phyloP scores from a whole-genome alignment of 2,888 invertebrate genomes.

The Pandemis corylana region DNA sequence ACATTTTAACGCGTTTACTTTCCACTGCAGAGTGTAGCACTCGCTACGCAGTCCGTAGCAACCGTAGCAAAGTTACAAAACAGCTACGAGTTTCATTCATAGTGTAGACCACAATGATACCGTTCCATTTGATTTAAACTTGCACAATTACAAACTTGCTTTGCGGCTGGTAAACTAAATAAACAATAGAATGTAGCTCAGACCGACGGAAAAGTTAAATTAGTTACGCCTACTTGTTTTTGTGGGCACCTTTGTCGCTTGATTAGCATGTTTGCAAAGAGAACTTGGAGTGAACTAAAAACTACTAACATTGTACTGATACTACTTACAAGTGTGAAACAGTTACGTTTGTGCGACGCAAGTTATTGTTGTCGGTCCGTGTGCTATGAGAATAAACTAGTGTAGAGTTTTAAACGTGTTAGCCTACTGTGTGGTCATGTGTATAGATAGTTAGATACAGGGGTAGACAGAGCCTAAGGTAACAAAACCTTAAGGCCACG shows the following conservation, averaged over 20 bases:
- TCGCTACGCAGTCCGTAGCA: constrained; percentile 8
- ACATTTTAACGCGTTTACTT: not conserved
- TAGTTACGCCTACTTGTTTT: constrained; percentile 11
- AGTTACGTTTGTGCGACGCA: too few species aligned
- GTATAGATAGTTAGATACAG: too few species aligned
- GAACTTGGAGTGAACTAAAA: not conserved
- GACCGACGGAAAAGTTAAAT: constrained; percentile 11
- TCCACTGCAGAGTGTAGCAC: not conserved
- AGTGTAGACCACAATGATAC: constrained; percentile 7
- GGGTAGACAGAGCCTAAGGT: too few species aligned
- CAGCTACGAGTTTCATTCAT: constrained; percentile 13
- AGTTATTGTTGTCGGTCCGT: too few species aligned
- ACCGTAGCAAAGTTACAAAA: constrained; percentile 15
- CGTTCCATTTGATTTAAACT: constrained; percentile 18
- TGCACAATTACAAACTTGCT: constrained; percentile 11
- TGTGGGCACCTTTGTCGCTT: not conserved
- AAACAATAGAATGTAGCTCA: constrained; percentile 16
- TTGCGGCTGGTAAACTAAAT: constrained; percentile 9
- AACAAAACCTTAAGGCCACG: too few species aligned
- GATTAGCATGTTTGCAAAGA: constrained; percentile 7
- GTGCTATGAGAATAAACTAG: too few species aligned
- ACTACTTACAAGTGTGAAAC: too few species aligned
- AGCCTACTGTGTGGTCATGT: too few species aligned
- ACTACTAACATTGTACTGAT: too few species aligned
- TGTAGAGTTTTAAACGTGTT: too few species aligned